Base-by-base conservation (phyloP, 2,113 vertebrate species). In the Xyliphius kryptos region DNA sequence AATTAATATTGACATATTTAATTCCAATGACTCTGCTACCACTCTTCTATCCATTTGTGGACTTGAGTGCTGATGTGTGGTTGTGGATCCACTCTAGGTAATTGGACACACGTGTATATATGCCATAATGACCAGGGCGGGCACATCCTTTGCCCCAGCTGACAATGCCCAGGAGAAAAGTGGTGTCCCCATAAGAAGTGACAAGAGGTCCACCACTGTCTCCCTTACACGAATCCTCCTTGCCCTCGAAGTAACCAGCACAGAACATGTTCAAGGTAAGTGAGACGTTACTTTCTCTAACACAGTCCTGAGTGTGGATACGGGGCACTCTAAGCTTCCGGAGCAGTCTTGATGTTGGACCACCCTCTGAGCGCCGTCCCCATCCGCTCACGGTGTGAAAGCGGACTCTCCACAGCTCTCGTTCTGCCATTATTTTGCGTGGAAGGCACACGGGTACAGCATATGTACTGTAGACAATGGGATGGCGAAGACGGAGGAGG, bases 131-230 rank as follows among this genome's bases (percentile, higher is more conserved):
- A 2, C 93, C 92, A 0, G 83, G 58, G 0, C 79, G 77, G 0
- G 96, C 92, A 5, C 96, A 98, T 16, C 95, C 94, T 72, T 88
- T 84, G 0, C 96, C 94, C 96, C 96, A 98, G 84, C 94, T 97
- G 73, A 97, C 91, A 5, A 98, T 73, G 0, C 96, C 95, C 0
- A 95, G 87, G 68, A 97, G 85, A 81, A 91, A 98, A 67, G 81
- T 82, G 0, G 93, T 97, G 41, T 85, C 75, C 51, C 81, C 85
- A 81, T 88, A 98, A 14, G n/a, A 26, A 0, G 95, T 97, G 68
- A 86, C 91, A 0, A 96, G 82, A 0, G 95, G 95, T 0, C 95
- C 95, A 0, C 96, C 96, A 0, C 95, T 98, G 81, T 98, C 96
- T 0, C 94, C 95, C 58, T 91, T 90, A 71, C 96, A 99, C 3